Evolutionary conservation across 2,888 invertebrate genomes (phyloP).

Genomic region (Auanema freiburgensis): DNA sequence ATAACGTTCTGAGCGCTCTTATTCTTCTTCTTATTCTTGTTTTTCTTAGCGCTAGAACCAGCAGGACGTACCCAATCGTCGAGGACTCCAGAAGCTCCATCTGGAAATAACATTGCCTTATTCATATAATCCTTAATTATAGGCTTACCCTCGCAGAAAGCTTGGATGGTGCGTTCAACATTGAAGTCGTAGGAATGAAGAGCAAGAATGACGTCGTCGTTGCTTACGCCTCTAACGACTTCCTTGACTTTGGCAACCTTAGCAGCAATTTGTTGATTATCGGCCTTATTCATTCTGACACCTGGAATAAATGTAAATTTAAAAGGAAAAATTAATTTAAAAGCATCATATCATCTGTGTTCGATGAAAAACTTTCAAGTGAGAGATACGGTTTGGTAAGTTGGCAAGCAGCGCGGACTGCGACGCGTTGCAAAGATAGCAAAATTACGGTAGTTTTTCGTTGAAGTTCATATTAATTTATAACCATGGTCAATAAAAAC

Average conservation of each 20-base stretch:
- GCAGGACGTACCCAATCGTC: slow-evolving; percentile 57
- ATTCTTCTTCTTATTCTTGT: slow-evolving; percentile 55
- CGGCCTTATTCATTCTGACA: slow-evolving; percentile 45
- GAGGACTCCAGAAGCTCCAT: slow-evolving; percentile 53
- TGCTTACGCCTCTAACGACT: slow-evolving; percentile 64
- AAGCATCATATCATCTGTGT: slow-evolving; percentile 2
- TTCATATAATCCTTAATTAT: slow-evolving; percentile 4
- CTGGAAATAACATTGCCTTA: slow-evolving; percentile 21
- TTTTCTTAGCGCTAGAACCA: slow-evolving; percentile 38
- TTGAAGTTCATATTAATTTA: no score
- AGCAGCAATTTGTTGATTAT: slow-evolving; percentile 55
- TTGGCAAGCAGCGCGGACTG: slow-evolving; percentile 22
- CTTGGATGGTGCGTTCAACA: slow-evolving; percentile 67
- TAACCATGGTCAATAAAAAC: background rate
- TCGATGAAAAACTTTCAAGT: slow-evolving; percentile 10
- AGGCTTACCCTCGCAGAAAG: slow-evolving; percentile 66
- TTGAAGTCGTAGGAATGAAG: slow-evolving; percentile 67
- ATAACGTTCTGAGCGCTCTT: slow-evolving; percentile 24
- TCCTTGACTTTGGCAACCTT: slow-evolving; percentile 65
- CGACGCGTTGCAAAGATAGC: background rate
- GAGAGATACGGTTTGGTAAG: slow-evolving; percentile 7
- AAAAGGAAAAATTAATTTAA: no score
- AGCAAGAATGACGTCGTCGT: slow-evolving; percentile 67
- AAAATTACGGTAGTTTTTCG: no score
- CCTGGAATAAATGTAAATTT: slow-evolving; percentile 1